Base-by-base conservation (phyloP, 1,140 invertebrate genomes). In the Sycobia sp. region DNA sequence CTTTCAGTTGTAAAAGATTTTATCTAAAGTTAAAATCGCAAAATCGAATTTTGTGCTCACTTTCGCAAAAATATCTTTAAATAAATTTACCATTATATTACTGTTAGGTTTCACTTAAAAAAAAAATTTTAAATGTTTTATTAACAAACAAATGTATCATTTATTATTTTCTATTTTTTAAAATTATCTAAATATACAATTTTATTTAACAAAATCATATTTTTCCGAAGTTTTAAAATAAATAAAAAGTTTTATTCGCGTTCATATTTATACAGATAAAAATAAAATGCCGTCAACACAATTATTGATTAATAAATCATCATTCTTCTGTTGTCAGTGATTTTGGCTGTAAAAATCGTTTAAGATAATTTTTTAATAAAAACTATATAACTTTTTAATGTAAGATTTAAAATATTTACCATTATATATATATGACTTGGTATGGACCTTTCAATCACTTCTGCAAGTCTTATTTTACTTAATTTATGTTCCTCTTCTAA, bases 401-500 rank as follows among this genome's bases (percentile, higher is more conserved):
- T 4, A 32, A 32, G 11, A 32, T 59, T 62, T 55, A 46, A 51
- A 53, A 27, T 51, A 72, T 71, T 76, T 72, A 82, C 83, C 85
- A 87, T 82, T 57, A 89, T 84, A 69, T 87, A 88, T 68, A 88
- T 83, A 67, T 87, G 85, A 65, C 84, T 83, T 4, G 87, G 86
- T 59, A 88, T 72, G 66, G 86, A 85, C 50, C 86, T 82, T 67
- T 85, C 81, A 44, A 88, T 68, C 22, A 86, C 73, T 66, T 84
- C 77, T 59, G 83, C 82, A 46, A 88, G 58, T 73, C 73, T 72
- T 44, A 39, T 66, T 68, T 75, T 78, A 59, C 70, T 78, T 25
- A 81, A 47, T 67, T 81, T 82, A 34, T 77, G 68, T 53, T 79
- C 78, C 49, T 81, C 79, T 25, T 81, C 80, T 82, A 46, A 3